Percentiles rank a stretch among this genome's conserved stretches.
Conservation (phyloP, 1,140 invertebrate genomes). For the Dufourea novaeangliae region DNA sequence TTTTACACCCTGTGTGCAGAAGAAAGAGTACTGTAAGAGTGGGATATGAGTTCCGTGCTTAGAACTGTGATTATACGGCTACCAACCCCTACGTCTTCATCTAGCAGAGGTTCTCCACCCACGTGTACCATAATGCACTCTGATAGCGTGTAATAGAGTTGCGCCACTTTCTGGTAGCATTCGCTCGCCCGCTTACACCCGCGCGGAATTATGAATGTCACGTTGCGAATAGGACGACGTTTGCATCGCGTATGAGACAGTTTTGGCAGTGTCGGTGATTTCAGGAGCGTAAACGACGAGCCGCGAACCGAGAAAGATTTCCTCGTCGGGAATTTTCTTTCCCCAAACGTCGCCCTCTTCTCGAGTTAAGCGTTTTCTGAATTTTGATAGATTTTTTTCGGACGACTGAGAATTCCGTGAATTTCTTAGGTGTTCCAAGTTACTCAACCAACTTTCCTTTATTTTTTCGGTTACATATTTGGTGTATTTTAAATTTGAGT, state of each 20-base stretch:
- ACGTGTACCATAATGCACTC: conserved; percentile 65
- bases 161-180: conserved; percentile 65
- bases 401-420: not conserved
- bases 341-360: not conserved
- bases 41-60: conserved; percentile 41
- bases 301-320: not conserved
- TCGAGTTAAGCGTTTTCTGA: not conserved
- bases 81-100: conserved; percentile 71
- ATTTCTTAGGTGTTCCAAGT: too few species aligned
- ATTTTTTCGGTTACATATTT: too few species aligned
- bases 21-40: conserved; percentile 36
- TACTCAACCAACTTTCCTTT: not conserved
- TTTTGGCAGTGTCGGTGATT: conserved; percentile 26
- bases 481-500: too few species aligned
- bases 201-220: conserved; percentile 25
- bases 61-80: conserved; percentile 69
- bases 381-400: not conserved
- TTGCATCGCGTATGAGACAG: conserved; percentile 32
- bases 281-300: not conserved
- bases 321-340: not conserved
- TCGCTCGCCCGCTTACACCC: not conserved
- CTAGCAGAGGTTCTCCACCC: conserved; percentile 55
- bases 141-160: conserved; percentile 73
- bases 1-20: not conserved
- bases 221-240: conserved; percentile 23